A percentile compares a stretch with the other conserved stretches of the same genome.
These are phyloP conservation scores for Neelides sp. DNA, from an alignment of 1,140 invertebrate species.

Conservation along the genomic window DNA sequence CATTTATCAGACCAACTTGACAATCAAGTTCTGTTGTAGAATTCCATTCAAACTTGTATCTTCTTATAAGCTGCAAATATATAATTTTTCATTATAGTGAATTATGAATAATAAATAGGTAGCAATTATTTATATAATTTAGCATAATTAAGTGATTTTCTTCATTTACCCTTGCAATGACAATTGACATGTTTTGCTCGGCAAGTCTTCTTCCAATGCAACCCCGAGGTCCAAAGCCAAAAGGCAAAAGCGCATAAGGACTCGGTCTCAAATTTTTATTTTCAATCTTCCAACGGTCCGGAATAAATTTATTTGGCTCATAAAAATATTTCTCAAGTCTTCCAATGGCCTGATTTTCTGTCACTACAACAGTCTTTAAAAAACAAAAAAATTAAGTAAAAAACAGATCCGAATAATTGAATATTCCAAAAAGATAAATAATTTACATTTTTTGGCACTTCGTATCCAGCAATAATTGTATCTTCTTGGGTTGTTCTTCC, in stretches of 20 bases:
- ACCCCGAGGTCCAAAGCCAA: slow-evolving; percentile 72
- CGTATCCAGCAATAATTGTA: slow-evolving; percentile 62
- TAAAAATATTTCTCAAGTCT: slow-evolving; percentile 55
- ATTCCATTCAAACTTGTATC: no score
- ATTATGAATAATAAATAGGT: no score
- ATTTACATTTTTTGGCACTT: slow-evolving; percentile 69
- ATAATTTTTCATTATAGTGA: no score
- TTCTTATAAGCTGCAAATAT: no score
- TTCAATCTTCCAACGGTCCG: slow-evolving; percentile 60
- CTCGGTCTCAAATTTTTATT: slow-evolving; percentile 42
- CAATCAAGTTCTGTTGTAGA: no score
- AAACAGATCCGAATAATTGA: no score
- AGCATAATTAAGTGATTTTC: no score
- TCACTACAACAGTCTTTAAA: slow-evolving; percentile 69
- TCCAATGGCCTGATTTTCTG: slow-evolving; percentile 70
- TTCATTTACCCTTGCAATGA: slow-evolving; percentile 59
- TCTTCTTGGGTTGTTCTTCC: slow-evolving; percentile 64
- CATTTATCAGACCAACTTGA: no score
- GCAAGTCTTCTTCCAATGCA: slow-evolving; percentile 78
- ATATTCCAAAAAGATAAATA: not conserved
- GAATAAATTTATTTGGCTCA: slow-evolving; percentile 52
- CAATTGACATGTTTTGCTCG: slow-evolving; percentile 70
- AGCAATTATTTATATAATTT: no score
- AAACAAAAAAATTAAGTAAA: slow-evolving; percentile 18
- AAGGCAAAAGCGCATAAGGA: slow-evolving; percentile 69